These are phyloP conservation scores for Falcunculus frontatus DNA, from an alignment of 2,113 vertebrate genomes.

Conservation along the genomic window DNA sequence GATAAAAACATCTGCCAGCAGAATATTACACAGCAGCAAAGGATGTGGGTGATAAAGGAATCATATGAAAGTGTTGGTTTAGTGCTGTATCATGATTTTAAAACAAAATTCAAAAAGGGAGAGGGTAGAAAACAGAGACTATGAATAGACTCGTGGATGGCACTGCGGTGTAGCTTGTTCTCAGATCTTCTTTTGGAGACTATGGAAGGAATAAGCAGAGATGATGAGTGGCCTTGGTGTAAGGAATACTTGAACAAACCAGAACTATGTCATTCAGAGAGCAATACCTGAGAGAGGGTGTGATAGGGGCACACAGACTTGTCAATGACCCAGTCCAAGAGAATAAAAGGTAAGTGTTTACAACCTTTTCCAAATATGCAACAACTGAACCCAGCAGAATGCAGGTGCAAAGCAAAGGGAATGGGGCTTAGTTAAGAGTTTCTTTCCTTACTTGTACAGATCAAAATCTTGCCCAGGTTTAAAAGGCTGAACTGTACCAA, in stretches of 20 bases:
- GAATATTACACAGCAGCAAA: neutral
- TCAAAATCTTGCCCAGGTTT: neutral
- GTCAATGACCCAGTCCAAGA: neutral
- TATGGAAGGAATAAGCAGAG: neutral
- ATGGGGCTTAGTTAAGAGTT: neutral
- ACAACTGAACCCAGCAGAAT: neutral
- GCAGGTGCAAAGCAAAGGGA: neutral
- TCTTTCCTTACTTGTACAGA: neutral
- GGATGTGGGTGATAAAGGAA: neutral
- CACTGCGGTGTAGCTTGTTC: rapidly evolving
- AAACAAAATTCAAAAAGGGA: neutral
- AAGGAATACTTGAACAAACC: neutral
- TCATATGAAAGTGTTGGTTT: neutral
- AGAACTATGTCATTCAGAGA: neutral
- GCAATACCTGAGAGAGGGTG: neutral
- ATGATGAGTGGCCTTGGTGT: neutral
- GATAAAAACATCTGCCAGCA: neutral
- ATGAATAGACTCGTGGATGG: too few species aligned
- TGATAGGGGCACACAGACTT: neutral
- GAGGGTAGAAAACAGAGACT: neutral
- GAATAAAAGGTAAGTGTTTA: neutral
- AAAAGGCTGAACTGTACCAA: neutral
- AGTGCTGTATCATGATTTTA: neutral
- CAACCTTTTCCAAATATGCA: neutral
- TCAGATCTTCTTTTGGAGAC: neutral